Percentiles rank a stretch among this genome's conserved stretches.
phyloP scores from a whole-genome alignment of 2,113 vertebrate species.

The Syngnathus floridae region DNA sequence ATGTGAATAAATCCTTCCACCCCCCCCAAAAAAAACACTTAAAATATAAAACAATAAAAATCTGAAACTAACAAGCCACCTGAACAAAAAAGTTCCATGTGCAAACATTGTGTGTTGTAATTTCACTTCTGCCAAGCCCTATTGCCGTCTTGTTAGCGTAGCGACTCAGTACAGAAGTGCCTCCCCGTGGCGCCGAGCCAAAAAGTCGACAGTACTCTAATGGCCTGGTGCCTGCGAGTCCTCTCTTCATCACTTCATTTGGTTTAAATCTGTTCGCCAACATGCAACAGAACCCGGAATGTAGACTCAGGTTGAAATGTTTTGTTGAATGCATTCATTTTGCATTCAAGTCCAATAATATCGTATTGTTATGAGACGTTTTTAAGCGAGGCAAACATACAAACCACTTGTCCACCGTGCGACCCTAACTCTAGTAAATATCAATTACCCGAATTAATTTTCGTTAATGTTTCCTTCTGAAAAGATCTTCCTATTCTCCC shows the following conservation, averaged over 20 bases:
- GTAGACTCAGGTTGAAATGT: not conserved
- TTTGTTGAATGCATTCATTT: conserved; percentile 1
- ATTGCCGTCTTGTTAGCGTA: conserved; percentile 40
- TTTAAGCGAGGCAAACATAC: not conserved
- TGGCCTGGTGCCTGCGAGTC: conserved; percentile 17
- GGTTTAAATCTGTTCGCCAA: conserved; percentile 19
- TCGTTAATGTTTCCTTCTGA: not conserved
- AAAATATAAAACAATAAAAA: not conserved
- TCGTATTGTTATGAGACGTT: not conserved
- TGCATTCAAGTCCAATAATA: not conserved
- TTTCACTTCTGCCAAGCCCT: conserved; percentile 28
- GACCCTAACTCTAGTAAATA: not conserved
- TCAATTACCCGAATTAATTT: not conserved
- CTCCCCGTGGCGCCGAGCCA: conserved; percentile 35
- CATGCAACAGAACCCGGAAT: conserved; percentile 1
- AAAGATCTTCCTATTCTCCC: not conserved
- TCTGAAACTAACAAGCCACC: conserved; percentile 32
- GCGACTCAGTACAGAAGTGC: conserved; percentile 24
- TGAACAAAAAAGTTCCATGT: conserved; percentile 12
- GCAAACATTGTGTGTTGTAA: conserved; percentile 5
- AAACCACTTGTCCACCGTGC: not conserved
- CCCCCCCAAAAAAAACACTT: not conserved
- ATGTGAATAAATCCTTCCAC: conserved; percentile 11
- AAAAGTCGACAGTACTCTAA: conserved; percentile 27
- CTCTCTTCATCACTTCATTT: conserved; percentile 32